Conservation (phyloP, 2,113 vertebrate genomes). For the Lasiurus borealis region DNA sequence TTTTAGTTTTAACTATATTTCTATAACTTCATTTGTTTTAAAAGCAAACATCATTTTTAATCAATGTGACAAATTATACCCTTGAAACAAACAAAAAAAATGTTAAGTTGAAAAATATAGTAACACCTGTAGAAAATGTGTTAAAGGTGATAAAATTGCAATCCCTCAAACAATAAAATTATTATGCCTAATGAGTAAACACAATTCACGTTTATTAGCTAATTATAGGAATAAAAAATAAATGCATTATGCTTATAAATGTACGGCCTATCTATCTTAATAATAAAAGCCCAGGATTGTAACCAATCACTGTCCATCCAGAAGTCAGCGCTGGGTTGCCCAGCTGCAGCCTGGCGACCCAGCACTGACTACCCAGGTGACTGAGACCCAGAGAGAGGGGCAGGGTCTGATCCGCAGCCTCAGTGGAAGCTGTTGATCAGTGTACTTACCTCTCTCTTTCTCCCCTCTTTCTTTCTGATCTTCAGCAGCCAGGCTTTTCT, state of each 20-base stretch:
- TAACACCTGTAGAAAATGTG: slow-evolving; percentile 46
- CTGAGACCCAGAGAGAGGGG: no score
- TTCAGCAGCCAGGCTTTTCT: no score
- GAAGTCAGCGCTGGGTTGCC: no score
- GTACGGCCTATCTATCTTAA: neutral
- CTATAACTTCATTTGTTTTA: neutral
- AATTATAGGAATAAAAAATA: slow-evolving; percentile 32
- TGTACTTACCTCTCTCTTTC: no score
- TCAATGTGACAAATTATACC: slow-evolving; percentile 2
- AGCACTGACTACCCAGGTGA: no score
- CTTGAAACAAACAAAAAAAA: slow-evolving; percentile 7
- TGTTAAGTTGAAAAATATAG: slow-evolving; percentile 27
- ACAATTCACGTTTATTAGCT: neutral
- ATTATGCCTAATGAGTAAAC: neutral
- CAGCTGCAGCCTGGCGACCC: no score
- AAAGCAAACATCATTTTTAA: slow-evolving; percentile 26
- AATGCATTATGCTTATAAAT: neutral
- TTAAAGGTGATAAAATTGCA: neutral
- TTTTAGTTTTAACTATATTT: neutral
- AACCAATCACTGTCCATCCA: no score
- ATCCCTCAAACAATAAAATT: slow-evolving; percentile 10
- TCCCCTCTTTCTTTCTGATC: no score
- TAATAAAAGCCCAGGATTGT: no score
- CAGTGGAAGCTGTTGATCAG: no score
- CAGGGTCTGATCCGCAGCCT: no score